Conservation (phyloP, 1,140 invertebrate species). For the Drosophila pseudoananassae region DNA sequence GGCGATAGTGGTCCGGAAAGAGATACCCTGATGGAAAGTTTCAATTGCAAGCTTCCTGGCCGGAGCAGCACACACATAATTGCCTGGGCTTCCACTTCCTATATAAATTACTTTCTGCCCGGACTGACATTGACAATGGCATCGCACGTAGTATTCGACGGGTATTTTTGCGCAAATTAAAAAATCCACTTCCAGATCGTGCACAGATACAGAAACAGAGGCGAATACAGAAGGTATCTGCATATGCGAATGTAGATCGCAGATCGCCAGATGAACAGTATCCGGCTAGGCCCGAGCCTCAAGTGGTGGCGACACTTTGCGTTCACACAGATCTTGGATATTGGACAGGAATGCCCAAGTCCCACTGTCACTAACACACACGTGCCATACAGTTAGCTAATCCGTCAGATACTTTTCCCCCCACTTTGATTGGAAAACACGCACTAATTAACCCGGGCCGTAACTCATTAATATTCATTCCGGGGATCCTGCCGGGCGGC, state of each 20-base stretch:
- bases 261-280: conserved; percentile 73
- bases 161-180: conserved; percentile 64
- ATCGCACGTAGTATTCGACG: conserved; percentile 4
- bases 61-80: conserved; percentile 33
- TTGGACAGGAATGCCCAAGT: conserved; percentile 12
- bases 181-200: conserved; percentile 65
- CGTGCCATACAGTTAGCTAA: background rate
- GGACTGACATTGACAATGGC: conserved; percentile 57
- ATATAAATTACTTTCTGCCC: conserved; percentile 51
- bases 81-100: conserved; percentile 56
- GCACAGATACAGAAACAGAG: background rate
- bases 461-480: conserved; percentile 32
- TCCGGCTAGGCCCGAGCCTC: conserved; percentile 57
- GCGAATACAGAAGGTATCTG: conserved; percentile 3
- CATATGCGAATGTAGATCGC: conserved; percentile 21
- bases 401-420: conserved; percentile 9
- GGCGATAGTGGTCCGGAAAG: background rate
- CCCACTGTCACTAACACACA: conserved; percentile 1
- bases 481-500: conserved; percentile 24
- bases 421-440: conserved; percentile 27
- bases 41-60: conserved; percentile 55
- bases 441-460: conserved; percentile 25
- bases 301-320: conserved; percentile 34
- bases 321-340: conserved; percentile 26
- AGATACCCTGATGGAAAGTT: conserved; percentile 16